These are phyloP conservation scores for Takifugu bimaculatus DNA, from an alignment of 2,113 vertebrate species.

Conservation along the genomic window DNA sequence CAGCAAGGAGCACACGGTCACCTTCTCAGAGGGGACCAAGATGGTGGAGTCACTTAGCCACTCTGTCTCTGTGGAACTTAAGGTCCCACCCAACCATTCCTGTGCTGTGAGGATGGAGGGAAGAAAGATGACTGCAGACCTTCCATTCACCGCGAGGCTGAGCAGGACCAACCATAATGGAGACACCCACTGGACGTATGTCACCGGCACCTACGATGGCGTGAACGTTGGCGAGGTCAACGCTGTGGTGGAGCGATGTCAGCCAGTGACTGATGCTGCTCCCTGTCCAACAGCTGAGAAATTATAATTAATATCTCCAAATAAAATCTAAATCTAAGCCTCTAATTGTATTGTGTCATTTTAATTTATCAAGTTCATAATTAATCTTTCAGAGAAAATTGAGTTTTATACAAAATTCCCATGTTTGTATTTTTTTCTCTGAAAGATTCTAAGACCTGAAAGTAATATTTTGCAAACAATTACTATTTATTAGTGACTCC, in stretches of 20 bases:
- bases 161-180: constrained; percentile 70
- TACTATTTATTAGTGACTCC: too few species aligned
- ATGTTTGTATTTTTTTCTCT: too few species aligned
- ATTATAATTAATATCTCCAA: neutral
- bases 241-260: constrained; percentile 70
- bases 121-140: constrained; percentile 68
- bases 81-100: constrained; percentile 65
- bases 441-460: too few species aligned
- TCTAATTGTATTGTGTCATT: too few species aligned
- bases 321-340: too few species aligned
- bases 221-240: constrained; percentile 70
- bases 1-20: constrained; percentile 63
- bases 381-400: too few species aligned
- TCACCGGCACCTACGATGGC: constrained; percentile 63
- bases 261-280: constrained; percentile 62
- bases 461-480: too few species aligned
- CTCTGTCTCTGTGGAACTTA: constrained; percentile 66
- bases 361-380: too few species aligned
- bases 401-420: too few species aligned
- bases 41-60: constrained; percentile 63
- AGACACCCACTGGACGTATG: constrained; percentile 70
- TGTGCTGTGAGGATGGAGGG: constrained; percentile 73
- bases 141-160: constrained; percentile 69
- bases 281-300: constrained; percentile 55
- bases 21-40: constrained; percentile 67